phyloP scores from a whole-genome alignment of 2,113 vertebrate species.

The Turdus rufiventris region DNA sequence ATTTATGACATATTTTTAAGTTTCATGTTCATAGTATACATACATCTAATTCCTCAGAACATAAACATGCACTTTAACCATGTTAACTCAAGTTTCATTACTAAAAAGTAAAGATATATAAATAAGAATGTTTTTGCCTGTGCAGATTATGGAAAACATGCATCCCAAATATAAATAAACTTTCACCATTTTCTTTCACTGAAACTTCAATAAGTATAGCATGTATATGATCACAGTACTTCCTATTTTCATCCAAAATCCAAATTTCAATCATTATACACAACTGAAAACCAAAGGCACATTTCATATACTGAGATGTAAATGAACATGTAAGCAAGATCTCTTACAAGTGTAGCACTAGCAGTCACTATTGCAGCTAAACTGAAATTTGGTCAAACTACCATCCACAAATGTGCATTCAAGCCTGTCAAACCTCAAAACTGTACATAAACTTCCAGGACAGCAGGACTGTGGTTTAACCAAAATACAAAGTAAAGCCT shows the following conservation, averaged over 20 bases:
- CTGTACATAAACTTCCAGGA: not conserved
- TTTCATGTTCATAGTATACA: not conserved
- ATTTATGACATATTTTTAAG: not conserved
- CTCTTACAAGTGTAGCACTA: not conserved
- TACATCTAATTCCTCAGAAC: not conserved
- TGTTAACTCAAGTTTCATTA: not conserved
- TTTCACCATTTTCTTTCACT: not conserved
- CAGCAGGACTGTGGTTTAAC: not conserved
- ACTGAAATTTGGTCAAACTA: not conserved
- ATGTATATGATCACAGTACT: not conserved
- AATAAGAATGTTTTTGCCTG: not conserved
- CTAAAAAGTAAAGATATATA: not conserved
- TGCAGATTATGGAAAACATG: not conserved
- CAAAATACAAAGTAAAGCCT: not conserved
- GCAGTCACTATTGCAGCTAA: not conserved
- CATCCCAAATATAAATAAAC: not conserved
- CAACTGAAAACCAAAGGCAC: not conserved
- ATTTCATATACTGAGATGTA: not conserved
- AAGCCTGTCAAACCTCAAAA: not conserved
- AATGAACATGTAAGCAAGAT: not conserved
- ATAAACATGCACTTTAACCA: not conserved
- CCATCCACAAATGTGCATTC: not conserved
- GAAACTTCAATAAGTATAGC: not conserved
- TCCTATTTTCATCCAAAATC: not conserved
- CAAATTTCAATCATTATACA: not conserved